A percentile compares a stretch with the other conserved stretches of the same genome.
Evolutionary conservation across 2,888 invertebrate species (phyloP).

Genomic region (Prosapia bicincta): DNA sequence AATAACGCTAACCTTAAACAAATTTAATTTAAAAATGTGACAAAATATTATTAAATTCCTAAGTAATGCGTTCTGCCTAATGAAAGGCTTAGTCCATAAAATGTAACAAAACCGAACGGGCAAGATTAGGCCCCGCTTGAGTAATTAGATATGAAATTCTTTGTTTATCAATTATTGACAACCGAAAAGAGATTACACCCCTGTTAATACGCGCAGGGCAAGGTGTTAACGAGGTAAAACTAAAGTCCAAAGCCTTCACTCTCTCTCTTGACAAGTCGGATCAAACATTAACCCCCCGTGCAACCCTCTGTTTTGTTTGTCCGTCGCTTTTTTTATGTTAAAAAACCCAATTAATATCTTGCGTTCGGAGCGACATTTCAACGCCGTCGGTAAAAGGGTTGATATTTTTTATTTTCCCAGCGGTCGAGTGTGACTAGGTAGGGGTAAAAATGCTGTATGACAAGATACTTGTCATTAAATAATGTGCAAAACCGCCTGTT

Average conservation of each 20-base stretch:
- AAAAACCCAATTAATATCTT: constrained; percentile 17
- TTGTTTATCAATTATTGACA: background rate
- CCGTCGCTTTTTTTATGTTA: background rate
- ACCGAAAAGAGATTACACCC: background rate
- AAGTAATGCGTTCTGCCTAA: too few species aligned
- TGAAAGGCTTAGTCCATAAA: too few species aligned
- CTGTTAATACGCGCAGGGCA: background rate
- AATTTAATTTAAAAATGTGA: too few species aligned
- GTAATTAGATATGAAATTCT: background rate
- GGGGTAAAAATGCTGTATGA: constrained; percentile 18
- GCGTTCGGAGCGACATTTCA: constrained; percentile 8
- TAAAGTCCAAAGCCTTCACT: background rate
- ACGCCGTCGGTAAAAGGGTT: constrained; percentile 10
- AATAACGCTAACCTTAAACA: too few species aligned
- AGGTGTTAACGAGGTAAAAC: constrained; percentile 3
- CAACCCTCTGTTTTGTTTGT: background rate
- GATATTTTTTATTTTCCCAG: constrained; percentile 7
- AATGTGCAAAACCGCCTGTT: constrained; percentile 7
- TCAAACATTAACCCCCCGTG: constrained; percentile 1
- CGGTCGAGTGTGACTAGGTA: constrained; percentile 17
- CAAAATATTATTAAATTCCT: too few species aligned
- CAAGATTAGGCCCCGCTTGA: background rate
- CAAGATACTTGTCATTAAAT: constrained; percentile 22
- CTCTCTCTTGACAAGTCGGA: constrained; percentile 4
- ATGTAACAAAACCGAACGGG: background rate